Percentiles rank a stretch among this genome's conserved stretches.
Evolutionary conservation across 2,888 invertebrate genomes (phyloP).

Genomic region (Morpho deidamia): DNA sequence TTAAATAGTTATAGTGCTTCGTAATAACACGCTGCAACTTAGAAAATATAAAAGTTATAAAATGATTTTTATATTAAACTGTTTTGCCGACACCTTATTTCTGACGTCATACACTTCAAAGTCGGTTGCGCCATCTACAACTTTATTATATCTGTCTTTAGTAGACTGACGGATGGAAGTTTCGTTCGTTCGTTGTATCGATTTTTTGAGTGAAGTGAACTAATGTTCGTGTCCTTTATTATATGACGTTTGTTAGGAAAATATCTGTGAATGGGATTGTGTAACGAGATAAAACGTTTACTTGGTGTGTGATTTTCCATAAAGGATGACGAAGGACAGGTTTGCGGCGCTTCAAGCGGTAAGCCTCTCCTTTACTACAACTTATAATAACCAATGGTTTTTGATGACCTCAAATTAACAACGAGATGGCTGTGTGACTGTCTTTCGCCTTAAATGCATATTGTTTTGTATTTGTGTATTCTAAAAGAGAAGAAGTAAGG

Average conservation of each 20-base stretch:
- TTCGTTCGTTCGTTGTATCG: constrained; percentile 84
- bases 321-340: constrained; percentile 97
- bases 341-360: constrained; percentile 97
- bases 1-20: too few relatives aligned
- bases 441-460: constrained; percentile 23
- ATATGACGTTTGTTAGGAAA: constrained; percentile 85
- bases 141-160: constrained; percentile 41
- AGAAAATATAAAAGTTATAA: constrained; percentile 3
- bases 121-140: constrained; percentile 56
- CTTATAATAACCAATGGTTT: constrained; percentile 59
- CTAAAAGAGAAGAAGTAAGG: constrained; percentile 1
- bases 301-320: constrained; percentile 82
- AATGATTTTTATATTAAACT: constrained; percentile 28
- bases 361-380: constrained; percentile 67
- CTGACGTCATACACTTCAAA: constrained; percentile 51
- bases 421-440: constrained; percentile 48
- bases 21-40: too few relatives aligned
- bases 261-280: constrained; percentile 88
- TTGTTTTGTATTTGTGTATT: constrained; percentile 1
- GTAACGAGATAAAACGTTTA: constrained; percentile 82
- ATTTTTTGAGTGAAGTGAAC: constrained; percentile 86
- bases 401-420: constrained; percentile 64
- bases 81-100: constrained; percentile 44
- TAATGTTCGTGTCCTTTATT: constrained; percentile 85
- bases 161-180: constrained; percentile 78